phyloP scores from a whole-genome alignment of 2,113 vertebrate genomes.

The Heterochromis multidens region DNA sequence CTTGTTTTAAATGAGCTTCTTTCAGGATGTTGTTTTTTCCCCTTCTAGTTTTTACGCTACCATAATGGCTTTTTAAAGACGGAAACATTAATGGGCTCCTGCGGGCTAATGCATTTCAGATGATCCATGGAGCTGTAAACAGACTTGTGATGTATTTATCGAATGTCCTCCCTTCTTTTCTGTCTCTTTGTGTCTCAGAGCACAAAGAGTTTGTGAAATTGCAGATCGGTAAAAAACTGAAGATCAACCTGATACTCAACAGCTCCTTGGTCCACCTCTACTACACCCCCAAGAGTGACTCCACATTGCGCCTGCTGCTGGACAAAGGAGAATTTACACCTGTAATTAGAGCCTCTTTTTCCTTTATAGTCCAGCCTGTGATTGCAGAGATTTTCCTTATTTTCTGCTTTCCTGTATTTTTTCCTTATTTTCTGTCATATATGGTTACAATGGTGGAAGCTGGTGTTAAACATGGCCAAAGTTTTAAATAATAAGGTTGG shows the following conservation, averaged over 20 bases:
- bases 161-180: neutral
- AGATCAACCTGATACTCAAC: conserved; percentile 74
- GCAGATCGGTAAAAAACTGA: conserved; percentile 51
- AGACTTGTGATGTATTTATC: conserved; percentile 5
- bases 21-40: neutral
- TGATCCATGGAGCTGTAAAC: neutral
- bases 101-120: conserved; percentile 32
- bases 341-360: conserved; percentile 24
- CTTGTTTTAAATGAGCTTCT: neutral
- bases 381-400: neutral
- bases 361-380: neutral
- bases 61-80: conserved; percentile 51
- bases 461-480: neutral
- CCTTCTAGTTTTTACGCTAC: neutral
- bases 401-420: neutral
- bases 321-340: conserved; percentile 64
- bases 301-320: conserved; percentile 48
- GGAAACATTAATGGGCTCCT: conserved; percentile 25
- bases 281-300: conserved; percentile 45
- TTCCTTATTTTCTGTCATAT: neutral
- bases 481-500: neutral
- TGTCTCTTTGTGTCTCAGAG: conserved; percentile 50
- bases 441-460: neutral
- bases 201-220: conserved; percentile 53
- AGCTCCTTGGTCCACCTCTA: conserved; percentile 61